Evolutionary conservation across 2,888 invertebrate genomes (phyloP).

Genomic region (Drosophila birchii): DNA sequence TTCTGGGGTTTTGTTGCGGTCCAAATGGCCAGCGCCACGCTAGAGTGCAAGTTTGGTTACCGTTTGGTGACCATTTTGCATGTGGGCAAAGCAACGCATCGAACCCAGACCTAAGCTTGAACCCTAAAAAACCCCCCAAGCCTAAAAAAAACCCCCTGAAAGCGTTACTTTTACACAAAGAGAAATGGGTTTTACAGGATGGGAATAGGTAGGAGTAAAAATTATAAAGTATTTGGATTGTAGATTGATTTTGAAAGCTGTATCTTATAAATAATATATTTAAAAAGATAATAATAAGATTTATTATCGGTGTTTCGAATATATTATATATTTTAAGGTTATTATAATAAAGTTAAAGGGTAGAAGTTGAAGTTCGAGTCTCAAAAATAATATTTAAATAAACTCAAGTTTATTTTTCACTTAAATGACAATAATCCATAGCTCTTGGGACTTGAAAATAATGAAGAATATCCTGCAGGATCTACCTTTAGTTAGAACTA

Average conservation of each 20-base stretch:
- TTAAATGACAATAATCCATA: neutral
- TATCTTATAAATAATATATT: neutral
- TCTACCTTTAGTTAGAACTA: neutral
- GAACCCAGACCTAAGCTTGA: slow-evolving; percentile 20
- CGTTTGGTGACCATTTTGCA: slow-evolving; percentile 43
- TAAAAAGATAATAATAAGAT: neutral
- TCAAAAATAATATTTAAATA: too few relatives aligned
- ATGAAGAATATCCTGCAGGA: neutral
- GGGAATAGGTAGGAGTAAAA: neutral
- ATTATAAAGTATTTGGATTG: too few relatives aligned
- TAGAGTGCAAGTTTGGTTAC: slow-evolving; percentile 47
- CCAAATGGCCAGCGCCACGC: slow-evolving; percentile 48
- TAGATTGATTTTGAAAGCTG: neutral
- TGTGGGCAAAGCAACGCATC: slow-evolving; percentile 20
- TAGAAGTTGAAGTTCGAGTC: too few relatives aligned
- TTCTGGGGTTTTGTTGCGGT: slow-evolving; percentile 38
- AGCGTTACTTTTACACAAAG: neutral
- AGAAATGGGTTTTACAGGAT: neutral
- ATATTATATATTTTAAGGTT: neutral
- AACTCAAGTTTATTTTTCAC: too few relatives aligned
- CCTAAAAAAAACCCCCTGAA: neutral
- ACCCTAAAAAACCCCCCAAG: neutral
- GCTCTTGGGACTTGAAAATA: neutral
- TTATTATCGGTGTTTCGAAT: neutral
- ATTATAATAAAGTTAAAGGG: neutral